Evolutionary conservation across 2,888 invertebrate species (phyloP).

Genomic region (Luperina nickerlii): DNA sequence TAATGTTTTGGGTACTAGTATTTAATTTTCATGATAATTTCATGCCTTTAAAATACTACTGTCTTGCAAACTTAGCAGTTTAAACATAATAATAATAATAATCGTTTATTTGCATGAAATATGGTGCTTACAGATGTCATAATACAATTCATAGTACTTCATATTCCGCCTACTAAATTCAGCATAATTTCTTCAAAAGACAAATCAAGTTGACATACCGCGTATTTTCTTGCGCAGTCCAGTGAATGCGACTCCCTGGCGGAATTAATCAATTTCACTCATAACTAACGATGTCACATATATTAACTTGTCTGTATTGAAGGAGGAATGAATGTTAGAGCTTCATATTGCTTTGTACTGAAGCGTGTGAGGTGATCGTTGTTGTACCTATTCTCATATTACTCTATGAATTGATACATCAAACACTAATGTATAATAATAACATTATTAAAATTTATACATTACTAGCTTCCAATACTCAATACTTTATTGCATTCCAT

Average conservation of each 20-base stretch:
- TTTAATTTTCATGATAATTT: neutral
- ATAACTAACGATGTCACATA: slow-evolving; percentile 72
- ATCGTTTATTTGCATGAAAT: too few relatives aligned
- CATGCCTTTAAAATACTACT: neutral
- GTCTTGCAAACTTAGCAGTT: neutral
- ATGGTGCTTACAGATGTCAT: too few relatives aligned
- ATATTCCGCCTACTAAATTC: too few relatives aligned
- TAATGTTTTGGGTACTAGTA: neutral
- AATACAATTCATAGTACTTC: too few relatives aligned
- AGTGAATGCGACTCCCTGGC: slow-evolving; percentile 48
- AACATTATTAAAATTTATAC: neutral
- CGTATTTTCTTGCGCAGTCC: slow-evolving; percentile 21
- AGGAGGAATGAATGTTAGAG: slow-evolving; percentile 45
- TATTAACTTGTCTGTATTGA: slow-evolving; percentile 69
- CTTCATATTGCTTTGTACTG: slow-evolving; percentile 42
- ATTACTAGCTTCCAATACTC: too few relatives aligned
- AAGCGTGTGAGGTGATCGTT: slow-evolving; percentile 40
- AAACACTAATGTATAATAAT: neutral
- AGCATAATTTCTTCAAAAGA: neutral
- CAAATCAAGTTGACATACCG: slow-evolving; percentile 37
- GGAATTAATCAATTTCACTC: slow-evolving; percentile 81
- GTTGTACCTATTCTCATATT: neutral
- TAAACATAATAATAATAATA: too few relatives aligned
- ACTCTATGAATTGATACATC: neutral
- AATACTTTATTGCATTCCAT: too few relatives aligned